A percentile compares a stretch with the other conserved stretches of the same genome.
phyloP scores from a whole-genome alignment of 2,113 vertebrate species.

The Prunella himalayana region DNA sequence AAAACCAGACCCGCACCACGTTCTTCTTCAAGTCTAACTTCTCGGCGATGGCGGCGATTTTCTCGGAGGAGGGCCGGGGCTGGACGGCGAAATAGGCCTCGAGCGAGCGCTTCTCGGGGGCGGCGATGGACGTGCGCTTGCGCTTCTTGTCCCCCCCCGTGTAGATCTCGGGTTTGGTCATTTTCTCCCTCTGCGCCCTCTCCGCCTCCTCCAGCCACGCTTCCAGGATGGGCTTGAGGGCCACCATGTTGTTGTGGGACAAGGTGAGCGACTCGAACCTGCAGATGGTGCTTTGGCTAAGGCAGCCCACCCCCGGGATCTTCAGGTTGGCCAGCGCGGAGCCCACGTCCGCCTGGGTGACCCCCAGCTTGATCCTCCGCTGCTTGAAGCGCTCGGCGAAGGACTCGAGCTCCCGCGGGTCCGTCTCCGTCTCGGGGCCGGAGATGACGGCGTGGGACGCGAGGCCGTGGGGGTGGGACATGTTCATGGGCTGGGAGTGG shows the following conservation, averaged over 20 bases:
- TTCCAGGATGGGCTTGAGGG: constrained; percentile 91
- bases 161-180: constrained; percentile 91
- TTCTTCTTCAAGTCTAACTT: constrained; percentile 95
- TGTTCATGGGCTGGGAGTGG: constrained; percentile 80
- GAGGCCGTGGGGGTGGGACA: constrained; percentile 81
- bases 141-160: constrained; percentile 87
- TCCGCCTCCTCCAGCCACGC: constrained; percentile 94
- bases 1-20: constrained; percentile 93
- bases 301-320: constrained; percentile 90
- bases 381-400: constrained; percentile 94
- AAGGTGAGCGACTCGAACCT: constrained; percentile 91
- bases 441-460: constrained; percentile 75
- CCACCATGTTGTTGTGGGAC: constrained; percentile 96
- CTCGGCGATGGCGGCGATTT: constrained; percentile 91
- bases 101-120: constrained; percentile 88
- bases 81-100: constrained; percentile 92
- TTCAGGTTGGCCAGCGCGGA: constrained; percentile 90
- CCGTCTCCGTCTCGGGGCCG: constrained; percentile 82
- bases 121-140: constrained; percentile 89
- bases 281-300: constrained; percentile 94
- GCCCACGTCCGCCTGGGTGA: constrained; percentile 91
- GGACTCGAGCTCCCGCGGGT: constrained; percentile 89
- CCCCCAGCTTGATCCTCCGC: constrained; percentile 88
- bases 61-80: constrained; percentile 89
- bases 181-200: constrained; percentile 88